Percentiles rank a stretch among this genome's conserved stretches.
Conservation (phyloP, 1,140 invertebrate species). For the Atopsyche davidsoni region DNA sequence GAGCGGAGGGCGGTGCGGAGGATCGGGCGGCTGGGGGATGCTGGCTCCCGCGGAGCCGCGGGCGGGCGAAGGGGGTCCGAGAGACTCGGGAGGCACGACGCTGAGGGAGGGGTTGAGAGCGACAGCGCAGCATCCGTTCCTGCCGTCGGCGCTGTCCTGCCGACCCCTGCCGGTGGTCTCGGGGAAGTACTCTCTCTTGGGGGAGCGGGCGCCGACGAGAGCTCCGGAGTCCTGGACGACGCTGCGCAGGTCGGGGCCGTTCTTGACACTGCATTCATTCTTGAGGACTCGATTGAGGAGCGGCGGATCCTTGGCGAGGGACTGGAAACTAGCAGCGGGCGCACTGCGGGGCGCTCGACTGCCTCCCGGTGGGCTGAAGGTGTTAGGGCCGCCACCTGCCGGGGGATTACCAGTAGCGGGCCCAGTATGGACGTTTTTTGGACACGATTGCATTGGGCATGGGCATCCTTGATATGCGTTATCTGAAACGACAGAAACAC, state of each 20-base stretch:
- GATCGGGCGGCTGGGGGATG: conserved; percentile 47
- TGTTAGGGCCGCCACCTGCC: conserved; percentile 43
- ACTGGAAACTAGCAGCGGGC: conserved; percentile 40
- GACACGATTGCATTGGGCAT: conserved; percentile 84
- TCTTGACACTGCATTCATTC: conserved; percentile 18
- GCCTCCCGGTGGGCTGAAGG: conserved; percentile 19
- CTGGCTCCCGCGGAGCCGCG: conserved; percentile 56
- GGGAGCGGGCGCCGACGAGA: conserved; percentile 40
- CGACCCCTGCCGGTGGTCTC: conserved; percentile 8
- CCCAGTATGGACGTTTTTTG: conserved; percentile 96
- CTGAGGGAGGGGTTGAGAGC: conserved; percentile 35
- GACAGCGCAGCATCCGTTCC: conserved; percentile 45
- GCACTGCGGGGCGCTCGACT: conserved; percentile 33
- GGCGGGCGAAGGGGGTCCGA: conserved; percentile 62
- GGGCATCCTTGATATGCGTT: conserved; percentile 65
- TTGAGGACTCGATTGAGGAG: conserved; percentile 18
- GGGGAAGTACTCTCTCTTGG: conserved; percentile 33
- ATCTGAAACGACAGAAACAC: conserved; percentile 42
- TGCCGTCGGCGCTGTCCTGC: conserved; percentile 53
- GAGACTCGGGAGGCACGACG: conserved; percentile 51
- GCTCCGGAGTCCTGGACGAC: conserved; percentile 39
- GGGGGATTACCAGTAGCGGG: conserved; percentile 83
- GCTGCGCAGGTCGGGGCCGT: conserved; percentile 41
- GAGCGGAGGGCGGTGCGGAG: conserved; percentile 36
- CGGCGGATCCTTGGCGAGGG: conserved; percentile 20